A percentile compares a stretch with the other conserved stretches of the same genome.
Conservation (phyloP, 2,797 vertebrate species). For the Liasis olivaceus region DNA sequence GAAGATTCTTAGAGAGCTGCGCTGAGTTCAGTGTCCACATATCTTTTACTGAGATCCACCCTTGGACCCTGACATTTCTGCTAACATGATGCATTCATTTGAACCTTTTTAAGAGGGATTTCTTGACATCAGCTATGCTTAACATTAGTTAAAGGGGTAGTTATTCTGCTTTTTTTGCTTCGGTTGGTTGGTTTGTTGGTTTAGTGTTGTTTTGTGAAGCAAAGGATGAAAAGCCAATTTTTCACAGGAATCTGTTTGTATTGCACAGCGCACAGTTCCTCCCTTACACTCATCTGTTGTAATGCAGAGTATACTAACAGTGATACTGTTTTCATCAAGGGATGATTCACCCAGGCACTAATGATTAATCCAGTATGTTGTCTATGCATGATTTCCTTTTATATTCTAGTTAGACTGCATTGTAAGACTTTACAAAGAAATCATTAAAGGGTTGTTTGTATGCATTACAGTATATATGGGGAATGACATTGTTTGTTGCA, state of each 20-base stretch:
- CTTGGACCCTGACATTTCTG: neutral
- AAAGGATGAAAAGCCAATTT: constrained; percentile 28
- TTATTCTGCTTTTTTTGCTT: neutral
- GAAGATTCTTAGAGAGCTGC: neutral
- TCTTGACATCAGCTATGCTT: neutral
- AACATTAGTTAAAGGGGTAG: constrained; percentile 19
- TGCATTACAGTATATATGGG: constrained; percentile 58
- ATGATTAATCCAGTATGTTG: constrained; percentile 62
- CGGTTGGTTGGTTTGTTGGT: neutral
- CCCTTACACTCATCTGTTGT: constrained; percentile 28
- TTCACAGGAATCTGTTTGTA: constrained; percentile 33
- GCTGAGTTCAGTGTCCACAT: neutral
- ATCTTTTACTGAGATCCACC: neutral
- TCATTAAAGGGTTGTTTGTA: constrained; percentile 65
- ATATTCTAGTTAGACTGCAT: constrained; percentile 55
- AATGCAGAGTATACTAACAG: constrained; percentile 43
- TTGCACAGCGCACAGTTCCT: constrained; percentile 1
- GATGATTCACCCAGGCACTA: constrained; percentile 47
- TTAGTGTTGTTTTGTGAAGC: constrained; percentile 19
- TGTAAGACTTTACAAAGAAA: constrained; percentile 58
- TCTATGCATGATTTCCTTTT: constrained; percentile 63
- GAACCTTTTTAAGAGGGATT: neutral
- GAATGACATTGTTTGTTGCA: constrained; percentile 62
- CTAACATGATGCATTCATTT: neutral
- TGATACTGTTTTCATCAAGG: constrained; percentile 41